phyloP scores from a whole-genome alignment of 2,797 vertebrate species.

The Agapornis canus region DNA sequence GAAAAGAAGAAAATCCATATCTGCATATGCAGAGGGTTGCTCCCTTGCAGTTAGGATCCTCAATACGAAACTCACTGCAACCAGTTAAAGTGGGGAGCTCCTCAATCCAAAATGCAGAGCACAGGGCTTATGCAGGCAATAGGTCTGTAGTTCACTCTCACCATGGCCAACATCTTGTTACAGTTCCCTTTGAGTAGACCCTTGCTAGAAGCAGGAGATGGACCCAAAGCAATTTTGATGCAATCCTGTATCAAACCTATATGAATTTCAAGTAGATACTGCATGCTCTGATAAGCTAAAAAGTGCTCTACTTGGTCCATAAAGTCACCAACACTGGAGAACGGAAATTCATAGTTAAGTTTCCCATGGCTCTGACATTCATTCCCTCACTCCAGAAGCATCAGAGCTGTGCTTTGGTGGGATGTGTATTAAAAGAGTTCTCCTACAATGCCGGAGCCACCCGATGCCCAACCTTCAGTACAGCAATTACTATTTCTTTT shows the following conservation, averaged over 20 bases:
- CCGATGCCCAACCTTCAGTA: background rate
- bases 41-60: background rate
- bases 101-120: background rate
- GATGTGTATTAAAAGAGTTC: background rate
- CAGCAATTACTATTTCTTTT: slow-evolving; percentile 4
- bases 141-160: background rate
- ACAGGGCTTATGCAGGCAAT: background rate
- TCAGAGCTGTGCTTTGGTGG: background rate
- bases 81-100: background rate
- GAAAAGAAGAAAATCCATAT: background rate
- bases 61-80: background rate
- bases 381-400: background rate
- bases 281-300: background rate
- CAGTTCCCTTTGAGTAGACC: background rate
- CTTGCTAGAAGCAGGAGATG: background rate
- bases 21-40: background rate
- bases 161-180: background rate
- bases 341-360: background rate
- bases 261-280: background rate
- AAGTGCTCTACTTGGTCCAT: background rate
- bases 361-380: background rate
- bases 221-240: background rate
- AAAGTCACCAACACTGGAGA: background rate
- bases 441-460: background rate
- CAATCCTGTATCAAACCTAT: background rate